Conservation (phyloP, 2,797 vertebrate species). For the Phrynocephalus guinanensis region DNA sequence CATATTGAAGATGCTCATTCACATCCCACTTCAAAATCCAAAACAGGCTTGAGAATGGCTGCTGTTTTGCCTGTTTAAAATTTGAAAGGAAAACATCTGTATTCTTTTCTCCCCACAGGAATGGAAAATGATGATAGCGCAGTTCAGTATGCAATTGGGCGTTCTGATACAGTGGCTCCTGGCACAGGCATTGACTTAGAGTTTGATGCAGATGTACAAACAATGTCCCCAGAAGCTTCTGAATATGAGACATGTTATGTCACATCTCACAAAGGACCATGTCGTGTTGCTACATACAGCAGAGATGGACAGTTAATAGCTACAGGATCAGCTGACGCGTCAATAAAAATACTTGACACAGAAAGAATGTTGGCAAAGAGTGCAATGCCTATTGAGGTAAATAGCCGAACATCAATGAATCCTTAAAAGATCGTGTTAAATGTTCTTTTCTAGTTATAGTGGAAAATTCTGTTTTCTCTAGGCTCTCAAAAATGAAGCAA, state of each 20-base stretch:
- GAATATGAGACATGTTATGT: constrained; percentile 99
- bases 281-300: constrained; percentile 94
- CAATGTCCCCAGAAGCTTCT: constrained; percentile 97
- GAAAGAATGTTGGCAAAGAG: constrained; percentile 99
- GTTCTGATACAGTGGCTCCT: constrained; percentile 93
- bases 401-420: rapidly evolving
- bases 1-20: background rate
- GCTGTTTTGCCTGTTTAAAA: background rate
- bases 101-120: constrained; percentile 78
- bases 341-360: constrained; percentile 98
- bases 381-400: constrained; percentile 97
- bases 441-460: no score
- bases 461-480: no score
- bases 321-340: constrained; percentile 95
- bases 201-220: constrained; percentile 96
- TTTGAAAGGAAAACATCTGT: background rate
- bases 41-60: background rate
- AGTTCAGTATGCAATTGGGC: constrained; percentile 95
- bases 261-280: constrained; percentile 97
- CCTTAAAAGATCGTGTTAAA: background rate
- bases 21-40: background rate
- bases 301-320: constrained; percentile 96
- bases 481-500: no score
- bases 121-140: constrained; percentile 97
- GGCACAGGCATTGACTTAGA: constrained; percentile 97